phyloP scores from a whole-genome alignment of 2,888 invertebrate genomes.

The Polyommatus iphigenia region DNA sequence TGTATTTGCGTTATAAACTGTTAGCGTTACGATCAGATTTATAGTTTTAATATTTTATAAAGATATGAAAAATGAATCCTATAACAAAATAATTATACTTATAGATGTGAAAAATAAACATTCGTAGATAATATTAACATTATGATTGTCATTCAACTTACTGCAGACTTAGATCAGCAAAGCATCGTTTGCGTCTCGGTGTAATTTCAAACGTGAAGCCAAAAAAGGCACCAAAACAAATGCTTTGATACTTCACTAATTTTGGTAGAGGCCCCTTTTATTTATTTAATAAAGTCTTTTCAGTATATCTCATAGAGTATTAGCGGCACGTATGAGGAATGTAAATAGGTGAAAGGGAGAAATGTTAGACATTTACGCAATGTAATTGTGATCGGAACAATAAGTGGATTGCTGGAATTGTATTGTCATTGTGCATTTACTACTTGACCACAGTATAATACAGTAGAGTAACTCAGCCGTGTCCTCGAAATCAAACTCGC shows the following conservation, averaged over 20 bases:
- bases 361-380: constrained; percentile 38
- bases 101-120: no score
- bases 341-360: constrained; percentile 37
- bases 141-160: no score
- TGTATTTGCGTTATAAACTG: background rate
- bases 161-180: no score
- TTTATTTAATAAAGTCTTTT: constrained; percentile 20
- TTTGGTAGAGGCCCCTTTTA: background rate
- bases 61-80: no score
- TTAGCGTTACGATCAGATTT: no score
- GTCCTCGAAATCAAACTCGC: background rate
- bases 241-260: background rate
- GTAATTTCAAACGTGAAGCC: no score
- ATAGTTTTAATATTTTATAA: no score
- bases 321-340: constrained; percentile 36
- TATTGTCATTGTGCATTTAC: constrained; percentile 32
- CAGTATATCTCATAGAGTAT: constrained; percentile 33
- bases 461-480: background rate
- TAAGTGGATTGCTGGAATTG: constrained; percentile 34
- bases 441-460: background rate
- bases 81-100: no score
- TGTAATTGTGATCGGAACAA: constrained; percentile 35
- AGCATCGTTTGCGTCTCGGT: no score
- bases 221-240: no score
- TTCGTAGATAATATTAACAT: no score